These are phyloP conservation scores for Falcaria lacertinaria DNA, from an alignment of 2,888 invertebrate species.

Conservation along the genomic window DNA sequence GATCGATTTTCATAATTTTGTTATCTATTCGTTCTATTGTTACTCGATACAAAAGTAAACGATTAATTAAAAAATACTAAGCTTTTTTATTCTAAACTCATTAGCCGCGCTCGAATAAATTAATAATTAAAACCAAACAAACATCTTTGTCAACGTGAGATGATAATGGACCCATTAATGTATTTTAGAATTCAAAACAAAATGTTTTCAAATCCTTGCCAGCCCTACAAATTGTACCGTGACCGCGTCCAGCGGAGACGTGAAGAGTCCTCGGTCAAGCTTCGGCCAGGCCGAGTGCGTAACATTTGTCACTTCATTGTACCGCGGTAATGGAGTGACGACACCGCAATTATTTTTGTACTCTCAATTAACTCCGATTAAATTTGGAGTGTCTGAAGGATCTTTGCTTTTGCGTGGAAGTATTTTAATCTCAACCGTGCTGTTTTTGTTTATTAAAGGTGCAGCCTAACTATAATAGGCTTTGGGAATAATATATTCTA, in stretches of 20 bases:
- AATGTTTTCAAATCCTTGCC: slow-evolving; percentile 9
- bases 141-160: no score
- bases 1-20: no score
- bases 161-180: no score
- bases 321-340: slow-evolving; percentile 33
- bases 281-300: slow-evolving; percentile 19
- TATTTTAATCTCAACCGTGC: not conserved
- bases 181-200: no score
- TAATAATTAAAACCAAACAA: no score
- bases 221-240: slow-evolving; percentile 30
- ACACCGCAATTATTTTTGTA: slow-evolving; percentile 36
- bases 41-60: no score
- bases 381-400: slow-evolving; percentile 36
- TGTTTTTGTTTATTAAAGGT: not conserved
- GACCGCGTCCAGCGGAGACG: slow-evolving; percentile 35
- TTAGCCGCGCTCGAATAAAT: no score
- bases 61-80: no score
- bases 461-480: no score
- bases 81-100: no score
- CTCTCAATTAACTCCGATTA: slow-evolving; percentile 51
- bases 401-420: not conserved
- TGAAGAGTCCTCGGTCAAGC: slow-evolving; percentile 37
- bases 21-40: no score
- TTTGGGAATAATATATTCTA: no score
- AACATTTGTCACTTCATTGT: slow-evolving; percentile 67